phyloP scores from a whole-genome alignment of 1,140 invertebrate genomes.

The Adoxophyes honmai region DNA sequence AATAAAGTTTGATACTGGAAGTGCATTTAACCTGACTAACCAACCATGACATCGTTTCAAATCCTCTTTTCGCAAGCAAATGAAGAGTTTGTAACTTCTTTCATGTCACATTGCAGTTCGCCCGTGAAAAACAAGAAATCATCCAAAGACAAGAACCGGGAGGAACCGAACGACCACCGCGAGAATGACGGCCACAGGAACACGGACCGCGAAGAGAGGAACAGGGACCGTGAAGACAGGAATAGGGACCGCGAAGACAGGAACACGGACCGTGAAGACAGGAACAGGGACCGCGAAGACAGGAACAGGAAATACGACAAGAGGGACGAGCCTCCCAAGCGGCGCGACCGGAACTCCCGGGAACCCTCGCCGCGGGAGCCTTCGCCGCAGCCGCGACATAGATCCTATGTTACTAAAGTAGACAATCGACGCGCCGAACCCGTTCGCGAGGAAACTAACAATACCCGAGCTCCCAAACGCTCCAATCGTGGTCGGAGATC shows the following conservation, averaged over 20 bases:
- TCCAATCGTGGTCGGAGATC: conserved; percentile 32
- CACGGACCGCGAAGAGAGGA: conserved; percentile 42
- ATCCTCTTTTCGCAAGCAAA: no score
- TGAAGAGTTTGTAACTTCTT: no score
- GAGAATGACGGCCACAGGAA: conserved; percentile 40
- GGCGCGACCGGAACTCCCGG: conserved; percentile 24
- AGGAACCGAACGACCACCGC: conserved; percentile 35
- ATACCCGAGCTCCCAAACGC: conserved; percentile 26
- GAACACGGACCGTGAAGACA: conserved; percentile 29
- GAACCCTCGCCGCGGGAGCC: conserved; percentile 31
- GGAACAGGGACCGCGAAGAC: conserved; percentile 45
- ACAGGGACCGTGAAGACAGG: conserved; percentile 29
- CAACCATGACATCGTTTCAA: no score
- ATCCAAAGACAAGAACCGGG: conserved; percentile 38
- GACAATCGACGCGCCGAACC: conserved; percentile 50
- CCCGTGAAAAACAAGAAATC: conserved; percentile 43
- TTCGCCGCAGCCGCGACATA: conserved; percentile 44
- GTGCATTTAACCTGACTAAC: no score
- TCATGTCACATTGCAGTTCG: conserved; percentile 43
- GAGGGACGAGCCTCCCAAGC: conserved; percentile 16
- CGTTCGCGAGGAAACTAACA: conserved; percentile 36
- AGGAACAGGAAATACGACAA: conserved; percentile 29
- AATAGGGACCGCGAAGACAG: conserved; percentile 44
- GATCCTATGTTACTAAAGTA: conserved; percentile 54
- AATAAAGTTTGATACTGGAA: no score